Percentiles rank a stretch among this genome's conserved stretches.
phyloP scores from a whole-genome alignment of 1,140 invertebrate genomes.

The Nephila pilipes region DNA sequence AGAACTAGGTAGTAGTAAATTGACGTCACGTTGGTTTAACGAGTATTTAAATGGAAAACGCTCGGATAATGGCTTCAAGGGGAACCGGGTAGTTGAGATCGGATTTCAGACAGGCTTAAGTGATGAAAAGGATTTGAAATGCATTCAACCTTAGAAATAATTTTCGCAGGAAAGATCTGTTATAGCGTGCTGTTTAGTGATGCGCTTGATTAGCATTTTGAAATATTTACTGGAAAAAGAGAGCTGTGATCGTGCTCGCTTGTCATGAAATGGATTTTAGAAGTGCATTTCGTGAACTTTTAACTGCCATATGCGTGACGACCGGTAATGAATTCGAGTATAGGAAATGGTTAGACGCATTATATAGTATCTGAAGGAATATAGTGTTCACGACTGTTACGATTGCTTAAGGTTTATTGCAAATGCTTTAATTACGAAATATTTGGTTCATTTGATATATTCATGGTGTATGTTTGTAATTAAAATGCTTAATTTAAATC shows the following conservation, averaged over 20 bases:
- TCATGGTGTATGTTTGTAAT: too few species aligned
- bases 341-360: too few species aligned
- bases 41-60: constrained; percentile 28
- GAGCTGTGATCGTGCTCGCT: neutral
- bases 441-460: too few species aligned
- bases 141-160: neutral
- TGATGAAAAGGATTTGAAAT: neutral
- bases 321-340: neutral
- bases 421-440: too few species aligned
- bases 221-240: neutral
- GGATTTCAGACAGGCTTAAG: neutral
- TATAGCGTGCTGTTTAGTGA: neutral
- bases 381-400: too few species aligned
- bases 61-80: neutral
- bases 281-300: neutral
- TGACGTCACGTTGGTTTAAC: constrained; percentile 31
- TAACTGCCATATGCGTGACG: neutral
- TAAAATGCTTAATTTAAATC: too few species aligned
- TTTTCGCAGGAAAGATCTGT: neutral
- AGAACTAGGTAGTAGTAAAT: neutral
- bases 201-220: neutral
- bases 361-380: too few species aligned
- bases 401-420: too few species aligned
- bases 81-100: neutral
- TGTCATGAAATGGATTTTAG: neutral